Base-by-base conservation (phyloP, 37 sponge, comb jelly and placozoan genomes). In the Eunapius fragilis region DNA sequence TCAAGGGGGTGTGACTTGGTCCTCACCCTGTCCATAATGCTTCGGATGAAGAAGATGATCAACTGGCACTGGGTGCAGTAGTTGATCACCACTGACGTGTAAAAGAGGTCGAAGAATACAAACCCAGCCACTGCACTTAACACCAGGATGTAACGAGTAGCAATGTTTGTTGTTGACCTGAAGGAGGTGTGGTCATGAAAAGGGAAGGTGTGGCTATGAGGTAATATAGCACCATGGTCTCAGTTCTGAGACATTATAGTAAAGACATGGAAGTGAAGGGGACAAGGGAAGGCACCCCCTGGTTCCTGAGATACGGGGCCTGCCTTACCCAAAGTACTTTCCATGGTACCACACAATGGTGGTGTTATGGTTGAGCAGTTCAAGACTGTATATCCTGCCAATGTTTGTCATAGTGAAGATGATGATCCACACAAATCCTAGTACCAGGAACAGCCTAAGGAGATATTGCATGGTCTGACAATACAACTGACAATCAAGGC, bases 11-110 rank as follows among this genome's bases (percentile, higher is more conserved):
- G 87, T 26, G 87, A 85, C 37, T 85, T 85, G 72, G 77, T 33
- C 25, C 58, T 36, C 0, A 90, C 80, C 25, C 91, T 37, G 24
- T 87, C 79, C 38, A 80, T 67, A 31, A 91, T 91, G 75, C 83
- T 88, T 33, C 75, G 17, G 50, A 95, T 37, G 37, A 89, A 78
- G 91, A 84, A 92, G 68, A 95, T 82, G 25, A 95, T 84, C 32
- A 95, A 89, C 82, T 95, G 90, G 76, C 96, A 95, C 87, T 95
- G 91, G 32, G 87, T 89, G 67, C 75, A 70, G 80, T 95, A 95
- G 93, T 92, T 92, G 79, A 95, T 68, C 27, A 95, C 91, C 23
- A 90, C 80, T 17, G 88, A 88, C 23, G 82, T 71, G 84, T 95
- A 95, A 68, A 90, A 88, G 7, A 92, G 67, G 76, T 95, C 96